Conservation (phyloP, 2,113 vertebrate species). For the Dasyprocta punctata region DNA sequence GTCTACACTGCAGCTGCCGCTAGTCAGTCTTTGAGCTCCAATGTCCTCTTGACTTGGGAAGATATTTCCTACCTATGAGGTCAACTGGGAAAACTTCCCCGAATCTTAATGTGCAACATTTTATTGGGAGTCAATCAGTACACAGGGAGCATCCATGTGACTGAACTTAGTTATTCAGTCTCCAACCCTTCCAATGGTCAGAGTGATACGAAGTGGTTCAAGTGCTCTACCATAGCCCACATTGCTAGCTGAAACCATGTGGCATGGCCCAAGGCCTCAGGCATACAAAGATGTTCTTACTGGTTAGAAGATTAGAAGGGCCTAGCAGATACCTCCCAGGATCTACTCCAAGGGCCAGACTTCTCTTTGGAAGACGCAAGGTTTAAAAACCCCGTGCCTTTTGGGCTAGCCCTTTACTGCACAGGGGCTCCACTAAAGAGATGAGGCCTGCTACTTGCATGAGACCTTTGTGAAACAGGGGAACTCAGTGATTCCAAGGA, state of each 20-base stretch:
- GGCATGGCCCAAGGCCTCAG: neutral
- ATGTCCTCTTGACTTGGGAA: neutral
- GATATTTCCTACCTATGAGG: neutral
- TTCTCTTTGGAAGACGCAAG: neutral
- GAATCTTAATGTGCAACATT: neutral
- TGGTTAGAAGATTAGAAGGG: neutral
- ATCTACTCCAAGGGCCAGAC: neutral
- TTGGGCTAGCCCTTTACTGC: neutral
- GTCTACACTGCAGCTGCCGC: neutral
- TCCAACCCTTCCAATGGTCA: neutral
- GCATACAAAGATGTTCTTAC: neutral
- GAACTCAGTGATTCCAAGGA: neutral
- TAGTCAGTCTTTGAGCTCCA: neutral
- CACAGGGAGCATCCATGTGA: neutral
- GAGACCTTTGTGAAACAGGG: neutral
- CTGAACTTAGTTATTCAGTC: neutral
- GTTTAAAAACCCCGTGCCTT: neutral
- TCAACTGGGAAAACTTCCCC: neutral
- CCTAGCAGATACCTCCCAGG: neutral
- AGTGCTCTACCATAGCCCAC: neutral
- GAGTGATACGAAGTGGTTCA: neutral
- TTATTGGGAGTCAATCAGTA: neutral
- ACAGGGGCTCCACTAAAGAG: neutral
- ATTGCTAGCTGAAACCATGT: neutral
- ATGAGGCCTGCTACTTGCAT: neutral